Conservation (phyloP, 2,797 vertebrate genomes). For the Mus spretus region DNA sequence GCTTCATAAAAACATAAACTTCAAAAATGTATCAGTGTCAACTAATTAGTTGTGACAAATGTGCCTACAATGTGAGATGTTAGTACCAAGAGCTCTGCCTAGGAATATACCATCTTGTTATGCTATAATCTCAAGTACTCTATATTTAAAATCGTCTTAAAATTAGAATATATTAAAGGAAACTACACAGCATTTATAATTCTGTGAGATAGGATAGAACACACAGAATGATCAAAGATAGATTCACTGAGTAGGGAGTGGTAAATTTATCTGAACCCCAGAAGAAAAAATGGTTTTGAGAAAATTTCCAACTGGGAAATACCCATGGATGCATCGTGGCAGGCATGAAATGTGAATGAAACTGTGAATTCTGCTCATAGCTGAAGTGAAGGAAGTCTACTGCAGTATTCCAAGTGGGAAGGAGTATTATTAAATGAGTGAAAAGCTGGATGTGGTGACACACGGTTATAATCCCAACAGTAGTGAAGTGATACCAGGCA, state of each 20-base stretch:
- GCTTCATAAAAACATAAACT: background rate
- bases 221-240: background rate
- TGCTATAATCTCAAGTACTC: background rate
- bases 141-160: background rate
- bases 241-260: background rate
- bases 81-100: background rate
- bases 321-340: background rate
- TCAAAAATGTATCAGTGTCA: background rate
- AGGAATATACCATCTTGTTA: background rate
- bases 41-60: background rate
- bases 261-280: background rate
- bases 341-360: background rate
- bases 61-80: background rate
- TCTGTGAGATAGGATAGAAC: background rate
- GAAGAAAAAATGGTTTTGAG: background rate
- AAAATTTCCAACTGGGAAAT: background rate
- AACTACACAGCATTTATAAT: background rate
- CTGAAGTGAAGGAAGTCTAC: background rate
- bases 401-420: background rate
- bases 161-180: conserved; percentile 15
- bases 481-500: background rate
- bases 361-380: background rate
- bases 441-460: background rate
- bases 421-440: background rate
- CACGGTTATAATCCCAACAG: background rate